These are phyloP conservation scores for Crepidodera aurea DNA, from an alignment of 2,888 invertebrate species.

Conservation along the genomic window DNA sequence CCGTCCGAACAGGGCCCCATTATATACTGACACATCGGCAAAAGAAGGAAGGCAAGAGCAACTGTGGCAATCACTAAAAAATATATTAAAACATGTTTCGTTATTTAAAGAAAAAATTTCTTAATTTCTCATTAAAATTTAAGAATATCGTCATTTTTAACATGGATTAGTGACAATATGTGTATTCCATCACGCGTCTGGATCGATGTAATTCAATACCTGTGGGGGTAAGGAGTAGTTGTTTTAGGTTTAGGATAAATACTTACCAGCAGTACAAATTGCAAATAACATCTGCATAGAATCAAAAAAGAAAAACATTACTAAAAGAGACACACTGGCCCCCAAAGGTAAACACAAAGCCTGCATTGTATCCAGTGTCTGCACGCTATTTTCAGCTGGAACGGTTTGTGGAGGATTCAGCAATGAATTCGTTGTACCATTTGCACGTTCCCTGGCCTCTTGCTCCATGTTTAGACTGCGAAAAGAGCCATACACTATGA, in stretches of 20 bases:
- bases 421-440: slow-evolving; percentile 61
- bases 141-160: too few relatives aligned
- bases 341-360: slow-evolving; percentile 95
- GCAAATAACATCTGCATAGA: slow-evolving; percentile 97
- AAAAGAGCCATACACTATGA: slow-evolving; percentile 97
- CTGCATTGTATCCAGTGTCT: slow-evolving; percentile 96
- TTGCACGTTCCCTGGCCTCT: slow-evolving; percentile 79
- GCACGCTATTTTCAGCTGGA: slow-evolving; percentile 66
- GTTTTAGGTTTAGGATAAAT: too few relatives aligned
- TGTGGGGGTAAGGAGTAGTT: too few relatives aligned
- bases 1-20: slow-evolving; percentile 85
- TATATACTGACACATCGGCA: slow-evolving; percentile 97
- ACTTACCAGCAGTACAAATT: slow-evolving; percentile 96
- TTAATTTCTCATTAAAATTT: too few relatives aligned
- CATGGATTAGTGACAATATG: too few relatives aligned
- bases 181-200: too few relatives aligned
- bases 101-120: too few relatives aligned
- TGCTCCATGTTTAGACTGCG: slow-evolving; percentile 96
- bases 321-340: slow-evolving; percentile 92
- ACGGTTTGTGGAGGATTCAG: slow-evolving; percentile 56
- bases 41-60: slow-evolving; percentile 92
- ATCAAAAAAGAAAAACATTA: slow-evolving; percentile 99
- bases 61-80: slow-evolving; percentile 90
- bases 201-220: too few relatives aligned
- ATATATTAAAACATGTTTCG: too few relatives aligned